Evolutionary conservation across 2,797 vertebrate genomes (phyloP), one percentile per base, ranked within the genome.

Genomic region (Poeciliopsis paucimaculata): DNA sequence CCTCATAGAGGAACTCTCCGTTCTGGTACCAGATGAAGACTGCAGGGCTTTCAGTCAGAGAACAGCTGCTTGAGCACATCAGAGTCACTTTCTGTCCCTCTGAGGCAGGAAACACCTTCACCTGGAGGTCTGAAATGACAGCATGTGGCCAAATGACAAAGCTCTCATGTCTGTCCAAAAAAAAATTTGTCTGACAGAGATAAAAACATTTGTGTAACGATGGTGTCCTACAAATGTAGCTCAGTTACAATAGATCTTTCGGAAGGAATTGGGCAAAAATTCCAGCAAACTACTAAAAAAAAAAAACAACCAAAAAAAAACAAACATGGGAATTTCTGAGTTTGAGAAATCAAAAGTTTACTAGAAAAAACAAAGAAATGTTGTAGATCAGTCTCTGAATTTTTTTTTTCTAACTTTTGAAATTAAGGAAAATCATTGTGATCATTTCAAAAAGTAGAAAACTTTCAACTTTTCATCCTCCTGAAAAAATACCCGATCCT

Each of bases 1-100:
- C 77, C 73, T 83, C 3, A 83, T 76, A 82, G 77, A 85, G 71
- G 34, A 82, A 20, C 77, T 72, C 36, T 74, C 28, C 10, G 72
- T 87, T 89, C 84, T 79, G 82, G 84, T 83, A 87, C 87, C 87
- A 89, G 51, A 79, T 81, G 84, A 79, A 88, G 82, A n/a, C 73
- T 72, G 73, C 36, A 64, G 76, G 77, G 5, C 64, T 78, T 76
- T 77, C 77, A 83, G 73, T 84, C 86, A 77, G 84, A 84, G 74
- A 0, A 73, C 91, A 90, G 55, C 75, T 83, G 85, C 64, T 62
- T 73, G 28, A 82, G 43, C 91, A 92, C 46, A 80, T 88, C 82
- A 92, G 91, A 10, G 72, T 78, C 20, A 89, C 86, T 41, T 31
- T 81, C 36, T 78, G 49, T 73, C 47, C 77, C 57, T 82, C 78